Percentiles rank a stretch among this genome's conserved stretches.
phyloP scores from a whole-genome alignment of 1,140 invertebrate genomes.

The Coptotermes formosanus region DNA sequence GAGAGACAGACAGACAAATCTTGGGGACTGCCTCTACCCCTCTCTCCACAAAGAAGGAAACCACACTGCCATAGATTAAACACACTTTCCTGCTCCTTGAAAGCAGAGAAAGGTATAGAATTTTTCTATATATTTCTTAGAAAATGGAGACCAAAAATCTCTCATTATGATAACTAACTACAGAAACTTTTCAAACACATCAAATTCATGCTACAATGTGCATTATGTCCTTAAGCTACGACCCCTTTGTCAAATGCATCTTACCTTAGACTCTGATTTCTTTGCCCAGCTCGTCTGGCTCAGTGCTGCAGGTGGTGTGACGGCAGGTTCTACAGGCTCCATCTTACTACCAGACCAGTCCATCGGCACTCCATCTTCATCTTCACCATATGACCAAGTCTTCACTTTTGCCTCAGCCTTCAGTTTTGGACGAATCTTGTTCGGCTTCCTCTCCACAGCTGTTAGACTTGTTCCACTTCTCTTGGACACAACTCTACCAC shows the following conservation, averaged over 20 bases:
- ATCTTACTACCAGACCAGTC: conserved; percentile 22
- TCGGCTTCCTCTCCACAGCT: conserved; percentile 26
- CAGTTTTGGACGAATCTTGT: conserved; percentile 45
- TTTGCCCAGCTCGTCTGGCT: conserved; percentile 16
- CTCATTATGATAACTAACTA: too few relatives aligned
- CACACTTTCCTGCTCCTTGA: too few relatives aligned
- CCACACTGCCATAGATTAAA: too few relatives aligned
- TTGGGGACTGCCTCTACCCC: too few relatives aligned
- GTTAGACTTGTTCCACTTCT: not conserved
- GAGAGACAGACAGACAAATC: too few relatives aligned
- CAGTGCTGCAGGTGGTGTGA: not conserved
- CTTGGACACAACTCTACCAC: not conserved
- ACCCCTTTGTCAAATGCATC: not conserved
- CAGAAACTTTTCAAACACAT: not conserved
- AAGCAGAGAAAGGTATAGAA: too few relatives aligned
- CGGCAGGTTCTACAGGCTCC: not conserved
- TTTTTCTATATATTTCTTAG: too few relatives aligned
- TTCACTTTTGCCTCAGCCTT: conserved; percentile 67
- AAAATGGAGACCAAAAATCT: too few relatives aligned
- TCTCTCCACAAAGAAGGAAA: too few relatives aligned
- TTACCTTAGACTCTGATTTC: not conserved
- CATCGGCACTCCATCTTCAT: conserved; percentile 43
- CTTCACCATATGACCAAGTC: conserved; percentile 55
- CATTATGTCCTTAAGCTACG: not conserved
- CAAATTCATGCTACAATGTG: not conserved